Conservation (phyloP, 2,888 invertebrate species). For the Drosophila putrida region DNA sequence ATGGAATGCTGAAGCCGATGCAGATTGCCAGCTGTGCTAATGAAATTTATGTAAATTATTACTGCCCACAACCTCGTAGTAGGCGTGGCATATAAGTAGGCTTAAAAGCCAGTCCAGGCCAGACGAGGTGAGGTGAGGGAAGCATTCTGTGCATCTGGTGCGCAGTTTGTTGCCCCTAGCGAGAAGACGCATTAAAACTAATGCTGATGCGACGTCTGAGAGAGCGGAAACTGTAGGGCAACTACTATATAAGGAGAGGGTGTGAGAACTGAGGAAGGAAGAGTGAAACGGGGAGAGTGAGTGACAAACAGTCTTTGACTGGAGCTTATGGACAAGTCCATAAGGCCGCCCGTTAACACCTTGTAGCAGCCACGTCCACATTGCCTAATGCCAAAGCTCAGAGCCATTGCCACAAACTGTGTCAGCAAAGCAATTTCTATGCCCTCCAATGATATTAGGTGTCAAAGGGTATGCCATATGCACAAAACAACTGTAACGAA, state of each 20-base stretch:
- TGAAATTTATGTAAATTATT: conserved; percentile 81
- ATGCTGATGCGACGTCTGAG: conserved; percentile 75
- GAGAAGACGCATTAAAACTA: conserved; percentile 76
- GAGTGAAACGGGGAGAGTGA: conserved; percentile 23
- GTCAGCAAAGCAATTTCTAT: conserved; percentile 78
- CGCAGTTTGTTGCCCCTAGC: conserved; percentile 72
- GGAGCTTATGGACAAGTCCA: conserved; percentile 80
- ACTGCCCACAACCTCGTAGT: conserved; percentile 36
- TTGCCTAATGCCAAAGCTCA: conserved; percentile 81
- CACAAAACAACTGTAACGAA: neutral
- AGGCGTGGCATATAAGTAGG: conserved; percentile 40
- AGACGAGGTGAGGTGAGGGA: neutral
- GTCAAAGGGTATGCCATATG: neutral
- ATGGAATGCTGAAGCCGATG: conserved; percentile 35
- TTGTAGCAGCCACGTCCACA: conserved; percentile 79
- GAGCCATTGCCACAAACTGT: conserved; percentile 80
- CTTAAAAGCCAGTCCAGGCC: conserved; percentile 15
- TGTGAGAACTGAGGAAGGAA: neutral
- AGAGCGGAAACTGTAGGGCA: conserved; percentile 25
- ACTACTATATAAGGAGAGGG: conserved; percentile 2
- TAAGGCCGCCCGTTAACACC: conserved; percentile 79
- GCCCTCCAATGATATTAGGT: conserved; percentile 31
- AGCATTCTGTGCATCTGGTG: conserved; percentile 35
- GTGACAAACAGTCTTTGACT: conserved; percentile 72
- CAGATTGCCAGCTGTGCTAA: conserved; percentile 69